Evolutionary conservation across 2,113 vertebrate genomes (phyloP).

Genomic region (Salvelinus sp.): DNA sequence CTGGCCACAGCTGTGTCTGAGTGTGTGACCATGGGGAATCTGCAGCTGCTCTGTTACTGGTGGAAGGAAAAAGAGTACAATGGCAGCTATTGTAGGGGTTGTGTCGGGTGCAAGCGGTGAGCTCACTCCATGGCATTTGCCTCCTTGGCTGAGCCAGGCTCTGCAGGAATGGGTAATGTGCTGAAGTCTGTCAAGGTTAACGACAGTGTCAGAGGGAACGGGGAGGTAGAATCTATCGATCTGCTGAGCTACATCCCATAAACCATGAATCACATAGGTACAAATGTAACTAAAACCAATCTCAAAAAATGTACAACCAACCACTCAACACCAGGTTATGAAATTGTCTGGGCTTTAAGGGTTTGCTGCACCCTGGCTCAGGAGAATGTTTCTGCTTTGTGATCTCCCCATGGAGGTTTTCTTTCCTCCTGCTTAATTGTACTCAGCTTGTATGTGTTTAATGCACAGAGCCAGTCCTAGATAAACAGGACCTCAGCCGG

Average conservation of each 20-base stretch:
- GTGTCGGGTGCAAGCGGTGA: neutral
- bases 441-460: conserved; percentile 46
- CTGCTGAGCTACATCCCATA: neutral
- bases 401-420: conserved; percentile 11
- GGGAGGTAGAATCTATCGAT: neutral
- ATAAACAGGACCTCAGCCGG: conserved; percentile 40
- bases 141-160: neutral
- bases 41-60: conserved; percentile 19
- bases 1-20: neutral
- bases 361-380: neutral
- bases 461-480: conserved; percentile 14
- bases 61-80: conserved; percentile 12
- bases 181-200: neutral
- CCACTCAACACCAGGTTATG: no score
- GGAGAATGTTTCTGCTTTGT: conserved; percentile 19
- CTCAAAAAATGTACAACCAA: neutral
- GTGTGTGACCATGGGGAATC: conserved; percentile 22
- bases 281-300: no score
- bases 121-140: conserved; percentile 14
- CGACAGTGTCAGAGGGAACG: neutral
- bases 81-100: neutral
- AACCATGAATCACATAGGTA: neutral
- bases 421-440: conserved; percentile 35
- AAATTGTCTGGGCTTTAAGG: neutral
- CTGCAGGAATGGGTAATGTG: neutral